A percentile compares a stretch with the other conserved stretches of the same genome.
Evolutionary conservation across 2,888 invertebrate species (phyloP).

Genomic region (Crepidodera aurea): DNA sequence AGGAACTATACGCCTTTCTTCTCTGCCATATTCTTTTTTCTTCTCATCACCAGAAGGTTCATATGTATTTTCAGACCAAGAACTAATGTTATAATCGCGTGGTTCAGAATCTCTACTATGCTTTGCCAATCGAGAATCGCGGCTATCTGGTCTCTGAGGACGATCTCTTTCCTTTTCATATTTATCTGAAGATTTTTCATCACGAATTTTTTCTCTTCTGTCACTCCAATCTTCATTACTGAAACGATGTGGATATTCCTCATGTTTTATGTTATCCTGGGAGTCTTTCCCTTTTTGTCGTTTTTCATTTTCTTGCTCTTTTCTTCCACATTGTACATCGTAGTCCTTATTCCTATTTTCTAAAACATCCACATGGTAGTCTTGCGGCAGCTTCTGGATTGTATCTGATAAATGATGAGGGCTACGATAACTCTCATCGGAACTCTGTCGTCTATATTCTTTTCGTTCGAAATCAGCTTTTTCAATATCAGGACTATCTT

Average conservation of each 20-base stretch:
- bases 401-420: conserved; percentile 45
- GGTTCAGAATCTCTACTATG: conserved; percentile 64
- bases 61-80: conserved; percentile 63
- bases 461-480: conserved; percentile 52
- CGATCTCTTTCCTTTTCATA: conserved; percentile 61
- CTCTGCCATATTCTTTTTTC: conserved; percentile 52
- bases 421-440: conserved; percentile 54
- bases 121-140: conserved; percentile 65
- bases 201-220: conserved; percentile 49
- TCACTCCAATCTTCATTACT: conserved; percentile 52
- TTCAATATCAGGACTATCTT: conserved; percentile 49
- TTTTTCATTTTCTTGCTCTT: conserved; percentile 46
- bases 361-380: conserved; percentile 19
- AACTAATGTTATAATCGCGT: conserved; percentile 53
- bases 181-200: conserved; percentile 49
- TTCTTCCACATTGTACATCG: conserved; percentile 50
- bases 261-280: conserved; percentile 37
- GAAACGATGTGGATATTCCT: conserved; percentile 27
- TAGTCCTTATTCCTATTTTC: conserved; percentile 56
- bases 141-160: conserved; percentile 67
- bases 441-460: conserved; percentile 54
- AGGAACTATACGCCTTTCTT: conserved; percentile 63
- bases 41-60: conserved; percentile 57
- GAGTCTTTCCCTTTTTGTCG: conserved; percentile 37
- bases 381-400: conserved; percentile 45